Percentiles rank a stretch among this genome's conserved stretches.
Evolutionary conservation across 2,797 vertebrate species (phyloP).

Genomic region (Pampus argenteus): DNA sequence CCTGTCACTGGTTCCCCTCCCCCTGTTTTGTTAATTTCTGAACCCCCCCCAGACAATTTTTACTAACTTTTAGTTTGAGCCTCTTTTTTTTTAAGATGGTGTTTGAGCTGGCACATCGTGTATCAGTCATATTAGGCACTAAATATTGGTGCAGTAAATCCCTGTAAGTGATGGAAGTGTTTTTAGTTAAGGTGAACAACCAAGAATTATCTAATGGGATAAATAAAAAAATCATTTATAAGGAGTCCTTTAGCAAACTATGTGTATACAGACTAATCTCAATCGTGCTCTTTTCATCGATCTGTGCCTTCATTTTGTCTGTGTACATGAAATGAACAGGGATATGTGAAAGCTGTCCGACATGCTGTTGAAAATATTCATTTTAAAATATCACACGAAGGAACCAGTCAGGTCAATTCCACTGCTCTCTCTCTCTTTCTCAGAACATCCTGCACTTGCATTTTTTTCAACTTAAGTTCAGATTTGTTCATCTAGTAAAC

Average conservation of each 20-base stretch:
- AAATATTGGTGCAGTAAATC: conserved; percentile 35
- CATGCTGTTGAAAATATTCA: conserved; percentile 22
- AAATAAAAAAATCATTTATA: conserved; percentile 23
- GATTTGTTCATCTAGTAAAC: conserved; percentile 11
- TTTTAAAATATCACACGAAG: conserved; percentile 26
- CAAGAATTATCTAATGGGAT: conserved; percentile 9
- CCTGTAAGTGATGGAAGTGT: conserved; percentile 26
- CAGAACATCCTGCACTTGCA: conserved; percentile 15
- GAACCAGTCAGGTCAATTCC: conserved; percentile 20
- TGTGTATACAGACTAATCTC: conserved; percentile 58
- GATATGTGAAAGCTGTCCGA: conserved; percentile 66
- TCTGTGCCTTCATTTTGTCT: conserved; percentile 80
- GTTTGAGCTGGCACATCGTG: conserved; percentile 36
- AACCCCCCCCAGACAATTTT: conserved; percentile 53
- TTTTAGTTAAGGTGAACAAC: conserved; percentile 27
- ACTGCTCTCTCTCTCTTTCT: conserved; percentile 22
- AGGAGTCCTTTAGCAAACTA: conserved; percentile 39
- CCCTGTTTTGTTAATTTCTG: conserved; percentile 21
- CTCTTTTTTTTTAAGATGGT: conserved; percentile 42
- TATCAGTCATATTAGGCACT: conserved; percentile 46
- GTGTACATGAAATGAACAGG: conserved; percentile 41
- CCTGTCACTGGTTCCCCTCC: background rate
- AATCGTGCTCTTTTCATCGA: conserved; percentile 70
- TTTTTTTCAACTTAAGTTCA: conserved; percentile 12
- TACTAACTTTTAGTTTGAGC: conserved; percentile 53